phyloP scores from a whole-genome alignment of 2,888 invertebrate species.

The Leucophenga maculata region DNA sequence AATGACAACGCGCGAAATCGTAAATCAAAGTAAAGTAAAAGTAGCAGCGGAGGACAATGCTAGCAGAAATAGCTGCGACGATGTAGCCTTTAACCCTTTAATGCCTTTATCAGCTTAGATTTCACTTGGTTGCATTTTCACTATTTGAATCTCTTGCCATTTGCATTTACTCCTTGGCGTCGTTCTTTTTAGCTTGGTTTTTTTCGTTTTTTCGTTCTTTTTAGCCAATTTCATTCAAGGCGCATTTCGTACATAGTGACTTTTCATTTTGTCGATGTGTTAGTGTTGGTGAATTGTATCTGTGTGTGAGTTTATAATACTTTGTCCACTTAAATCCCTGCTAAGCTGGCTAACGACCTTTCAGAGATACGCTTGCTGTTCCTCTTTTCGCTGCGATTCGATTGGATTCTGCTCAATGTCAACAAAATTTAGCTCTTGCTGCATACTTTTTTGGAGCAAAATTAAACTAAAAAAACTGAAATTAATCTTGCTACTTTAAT shows the following conservation, averaged over 20 bases:
- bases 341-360: constrained; percentile 14
- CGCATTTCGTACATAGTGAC: background rate
- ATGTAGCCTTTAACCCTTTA: constrained; percentile 54
- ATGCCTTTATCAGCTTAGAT: constrained; percentile 59
- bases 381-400: background rate
- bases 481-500: too few species aligned
- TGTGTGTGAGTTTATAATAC: background rate
- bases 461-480: too few species aligned
- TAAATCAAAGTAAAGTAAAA: constrained; percentile 3
- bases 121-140: constrained; percentile 55
- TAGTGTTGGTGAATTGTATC: too few species aligned
- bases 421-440: background rate
- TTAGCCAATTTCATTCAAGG: background rate
- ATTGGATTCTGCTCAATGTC: background rate
- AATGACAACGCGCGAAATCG: background rate
- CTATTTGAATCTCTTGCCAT: background rate
- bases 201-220: background rate
- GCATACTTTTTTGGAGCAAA: background rate
- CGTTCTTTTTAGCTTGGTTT: background rate
- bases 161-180: constrained; percentile 1
- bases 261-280: background rate
- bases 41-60: background rate
- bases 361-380: too few species aligned
- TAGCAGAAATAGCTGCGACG: too few species aligned
- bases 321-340: background rate